Base-by-base conservation (phyloP, 2,888 invertebrate species). In the Andrena camellia region DNA sequence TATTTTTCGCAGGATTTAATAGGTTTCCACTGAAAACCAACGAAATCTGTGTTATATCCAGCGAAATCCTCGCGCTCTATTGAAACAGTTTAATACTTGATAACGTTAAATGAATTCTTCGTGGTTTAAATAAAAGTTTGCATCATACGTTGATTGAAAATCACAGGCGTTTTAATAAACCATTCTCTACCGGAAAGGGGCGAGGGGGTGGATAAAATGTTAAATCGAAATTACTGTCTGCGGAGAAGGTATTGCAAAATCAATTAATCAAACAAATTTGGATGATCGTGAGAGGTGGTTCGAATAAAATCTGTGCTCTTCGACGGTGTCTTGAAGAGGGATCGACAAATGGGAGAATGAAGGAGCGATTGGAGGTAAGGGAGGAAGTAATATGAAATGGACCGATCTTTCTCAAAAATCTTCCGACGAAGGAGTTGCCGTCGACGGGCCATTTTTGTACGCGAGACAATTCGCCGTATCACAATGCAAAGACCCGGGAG, bases 391-490 rank as follows among this genome's bases (percentile, higher is more conserved):
- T 10, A 8, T 10, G 10, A 3, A 52, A 6, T 31, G 17, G 17
- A 20, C 3, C 33, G 48, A 50, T 33, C n/a, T 62, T 42, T 2
- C 4, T 17, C n/a, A 69, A 50, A 69, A 69, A 60, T 60, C 52
- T 62, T 42, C 42, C 31, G 54, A 54, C 52, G 63, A 71, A 63
- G 57, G 26, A 76, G 52, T 33, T n/a, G 57, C 63, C 54, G 26
- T 31, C 48, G 48, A 42, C 23, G 48, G 31, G 10, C 23, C 23
- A 63, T 76, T 64, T 77, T 77, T 48, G 48, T 77, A 26, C 71
- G 64, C 57, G 42, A 64, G 33, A 77, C 63, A 64, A 64, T 64
- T 77, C 64, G 23, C n/a, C 13, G 70, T 60, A 50, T 59, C 33
- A 64, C 71, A 64, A 64, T 64, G 64, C 71, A 23, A 48, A 5